These are phyloP conservation scores for Elmis aenea DNA, from an alignment of 2,888 invertebrate species.

Conservation along the genomic window DNA sequence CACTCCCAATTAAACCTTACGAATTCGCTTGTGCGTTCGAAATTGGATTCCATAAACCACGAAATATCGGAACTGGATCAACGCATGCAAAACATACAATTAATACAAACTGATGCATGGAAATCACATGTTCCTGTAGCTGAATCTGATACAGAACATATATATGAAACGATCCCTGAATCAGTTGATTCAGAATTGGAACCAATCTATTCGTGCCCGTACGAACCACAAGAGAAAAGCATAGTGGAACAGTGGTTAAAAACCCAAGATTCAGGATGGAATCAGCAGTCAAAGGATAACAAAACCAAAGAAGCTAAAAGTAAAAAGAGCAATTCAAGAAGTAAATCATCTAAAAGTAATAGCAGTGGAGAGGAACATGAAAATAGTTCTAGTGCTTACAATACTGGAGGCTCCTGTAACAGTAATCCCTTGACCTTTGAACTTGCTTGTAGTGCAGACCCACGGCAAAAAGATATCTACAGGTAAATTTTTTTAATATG, in stretches of 20 bases:
- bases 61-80: conserved; percentile 54
- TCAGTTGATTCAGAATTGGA: conserved; percentile 53
- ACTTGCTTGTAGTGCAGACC: conserved; percentile 46
- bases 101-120: conserved; percentile 46
- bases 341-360: conserved; percentile 38
- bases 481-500: conserved; percentile 23
- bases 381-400: conserved; percentile 66
- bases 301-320: conserved; percentile 25
- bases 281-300: conserved; percentile 12
- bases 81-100: conserved; percentile 57
- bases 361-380: conserved; percentile 56
- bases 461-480: conserved; percentile 41
- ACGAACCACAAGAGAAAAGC: conserved; percentile 46
- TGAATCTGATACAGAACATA: conserved; percentile 57
- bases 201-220: conserved; percentile 60
- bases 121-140: conserved; percentile 38
- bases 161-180: conserved; percentile 63
- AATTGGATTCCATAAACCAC: conserved; percentile 47
- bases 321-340: conserved; percentile 28
- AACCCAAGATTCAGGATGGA: conserved; percentile 28
- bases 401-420: conserved; percentile 71
- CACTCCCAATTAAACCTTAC: conserved; percentile 40
- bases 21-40: conserved; percentile 39
- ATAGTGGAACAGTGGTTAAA: conserved; percentile 40
- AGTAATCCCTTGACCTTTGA: conserved; percentile 57